phyloP scores from a whole-genome alignment of 1,140 invertebrate species.

The Platyscapa corneri region DNA sequence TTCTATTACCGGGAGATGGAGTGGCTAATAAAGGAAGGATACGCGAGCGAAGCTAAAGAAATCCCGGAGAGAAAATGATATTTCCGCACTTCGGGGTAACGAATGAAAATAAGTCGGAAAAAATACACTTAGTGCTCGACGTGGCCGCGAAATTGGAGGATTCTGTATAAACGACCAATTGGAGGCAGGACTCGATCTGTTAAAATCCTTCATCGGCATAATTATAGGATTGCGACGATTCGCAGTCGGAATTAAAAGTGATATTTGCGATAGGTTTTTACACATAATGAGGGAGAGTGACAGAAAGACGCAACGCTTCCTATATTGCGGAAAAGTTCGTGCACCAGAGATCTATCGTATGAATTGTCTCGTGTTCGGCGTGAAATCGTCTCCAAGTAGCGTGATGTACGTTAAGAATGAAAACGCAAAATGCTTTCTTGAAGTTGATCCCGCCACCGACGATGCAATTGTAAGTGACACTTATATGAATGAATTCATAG shows the following conservation, averaged over 20 bases:
- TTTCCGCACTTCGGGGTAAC: constrained; percentile 19
- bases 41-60: neutral
- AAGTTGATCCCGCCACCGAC: neutral
- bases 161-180: constrained; percentile 22
- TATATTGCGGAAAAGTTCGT: constrained; percentile 13
- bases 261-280: constrained; percentile 33
- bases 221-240: constrained; percentile 5
- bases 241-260: neutral
- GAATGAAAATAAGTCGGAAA: constrained; percentile 3
- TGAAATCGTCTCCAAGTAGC: constrained; percentile 58
- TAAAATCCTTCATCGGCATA: neutral
- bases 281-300: neutral
- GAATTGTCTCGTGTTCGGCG: constrained; percentile 63
- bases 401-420: constrained; percentile 59
- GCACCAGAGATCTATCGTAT: constrained; percentile 54
- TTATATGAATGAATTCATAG: constrained; percentile 26
- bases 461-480: neutral
- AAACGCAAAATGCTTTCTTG: constrained; percentile 44
- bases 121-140: constrained; percentile 26
- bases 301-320: neutral
- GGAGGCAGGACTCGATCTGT: neutral
- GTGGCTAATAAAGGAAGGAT: neutral
- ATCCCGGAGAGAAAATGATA: neutral
- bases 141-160: neutral
- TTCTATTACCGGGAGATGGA: neutral